Base-by-base conservation (phyloP, 1,140 invertebrate genomes). In the Drosophila tani region DNA sequence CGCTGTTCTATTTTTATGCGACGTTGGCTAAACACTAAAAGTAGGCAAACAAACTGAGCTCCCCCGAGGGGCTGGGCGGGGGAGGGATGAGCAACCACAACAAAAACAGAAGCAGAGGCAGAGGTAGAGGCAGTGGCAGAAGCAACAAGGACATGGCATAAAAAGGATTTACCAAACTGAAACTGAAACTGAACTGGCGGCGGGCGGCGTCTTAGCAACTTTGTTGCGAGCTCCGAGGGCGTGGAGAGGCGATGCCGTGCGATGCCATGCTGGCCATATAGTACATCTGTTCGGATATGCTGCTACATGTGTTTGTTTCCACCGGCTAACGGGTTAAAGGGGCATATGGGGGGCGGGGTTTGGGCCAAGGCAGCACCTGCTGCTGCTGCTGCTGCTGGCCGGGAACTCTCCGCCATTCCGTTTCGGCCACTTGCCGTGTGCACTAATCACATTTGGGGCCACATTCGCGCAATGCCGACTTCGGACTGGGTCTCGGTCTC, bases 1-100 rank as follows among this genome's bases (percentile, higher is more conserved):
- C 75, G 75, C 63, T 79, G 77, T 88, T 79, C 85, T 84, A 87
- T 87, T 87, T 88, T 88, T 88, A 83, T 87, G 81, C 84, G 81
- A 83, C 71, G 80, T 76, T 87, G 83, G 71, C 71, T 83, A 88
- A 87, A 87, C 84, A 88, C 81, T 87, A 62, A 87, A 87, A 87
- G 76, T 88, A 88, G 84, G 77, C 71, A 87, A 88, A 83, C 79
- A 77, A 67, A 76, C 71, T 65, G 29, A 32, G 53, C 53, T 64
- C 55, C 45, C 45, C 66, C 32, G 29, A 0, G 47, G 62, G 35
- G n/a, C 11, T 1, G 0, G 17, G 17, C 11, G 29, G 4, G 3
- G 2, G 7, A 8, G 35, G 12, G 2, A 17, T 21, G 35, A 47
- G 43, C 24, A 68, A 68, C 66, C 58, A 56, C 60, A 75, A 57